Evolutionary conservation across 2,797 vertebrate species (phyloP).

Genomic region (Rhinophrynus dorsalis): DNA sequence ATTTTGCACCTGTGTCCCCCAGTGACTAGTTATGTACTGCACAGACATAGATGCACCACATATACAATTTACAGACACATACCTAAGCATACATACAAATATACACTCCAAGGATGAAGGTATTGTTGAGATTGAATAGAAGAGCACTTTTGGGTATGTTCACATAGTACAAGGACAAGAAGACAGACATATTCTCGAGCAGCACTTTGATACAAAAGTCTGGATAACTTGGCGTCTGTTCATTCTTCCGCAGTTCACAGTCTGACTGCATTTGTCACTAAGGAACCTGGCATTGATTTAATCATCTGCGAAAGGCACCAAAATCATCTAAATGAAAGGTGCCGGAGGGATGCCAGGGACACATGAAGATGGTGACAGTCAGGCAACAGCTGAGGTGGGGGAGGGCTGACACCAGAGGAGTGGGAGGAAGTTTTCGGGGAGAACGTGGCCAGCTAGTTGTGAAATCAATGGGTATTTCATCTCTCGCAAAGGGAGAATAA

Average conservation of each 20-base stretch:
- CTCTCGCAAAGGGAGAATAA: too few species aligned
- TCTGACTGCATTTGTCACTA: constrained; percentile 19
- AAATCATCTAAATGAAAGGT: constrained; percentile 26
- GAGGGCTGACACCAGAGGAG: constrained; percentile 1
- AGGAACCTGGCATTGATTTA: constrained; percentile 1
- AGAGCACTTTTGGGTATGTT: too few species aligned
- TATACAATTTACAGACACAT: too few species aligned
- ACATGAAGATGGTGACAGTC: background rate
- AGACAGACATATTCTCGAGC: too few species aligned
- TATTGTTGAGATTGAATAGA: too few species aligned
- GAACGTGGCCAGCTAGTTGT: background rate
- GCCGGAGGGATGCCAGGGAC: constrained; percentile 34
- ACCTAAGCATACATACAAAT: too few species aligned
- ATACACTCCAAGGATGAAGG: too few species aligned
- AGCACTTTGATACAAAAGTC: background rate
- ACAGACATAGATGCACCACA: too few species aligned
- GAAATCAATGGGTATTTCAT: constrained; percentile 1
- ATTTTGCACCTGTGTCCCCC: too few species aligned
- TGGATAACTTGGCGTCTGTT: background rate
- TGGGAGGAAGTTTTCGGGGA: constrained; percentile 18
- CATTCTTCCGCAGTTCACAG: background rate
- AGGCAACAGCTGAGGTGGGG: constrained; percentile 32
- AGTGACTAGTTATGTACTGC: too few species aligned
- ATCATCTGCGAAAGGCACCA: constrained; percentile 1
- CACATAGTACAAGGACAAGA: too few species aligned